Conservation (phyloP, 2,797 vertebrate species). For the Echeneis naucrates region DNA sequence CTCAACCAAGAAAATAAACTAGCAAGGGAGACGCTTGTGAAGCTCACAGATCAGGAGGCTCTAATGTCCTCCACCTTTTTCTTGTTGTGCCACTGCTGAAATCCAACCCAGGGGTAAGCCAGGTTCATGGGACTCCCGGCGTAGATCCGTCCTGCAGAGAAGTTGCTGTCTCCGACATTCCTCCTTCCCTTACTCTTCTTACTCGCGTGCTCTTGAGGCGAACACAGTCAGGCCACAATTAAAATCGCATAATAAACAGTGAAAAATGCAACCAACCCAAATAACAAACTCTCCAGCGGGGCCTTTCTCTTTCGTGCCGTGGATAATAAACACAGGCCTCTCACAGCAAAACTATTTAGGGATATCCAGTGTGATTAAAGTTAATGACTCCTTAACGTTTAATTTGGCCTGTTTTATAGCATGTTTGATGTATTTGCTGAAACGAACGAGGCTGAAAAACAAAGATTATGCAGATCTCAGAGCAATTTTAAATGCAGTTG, state of each 20-base stretch:
- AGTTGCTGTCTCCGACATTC: slow-evolving; percentile 76
- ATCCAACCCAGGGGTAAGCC: slow-evolving; percentile 64
- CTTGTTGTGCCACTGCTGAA: slow-evolving; percentile 56
- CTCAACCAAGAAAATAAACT: slow-evolving; percentile 64
- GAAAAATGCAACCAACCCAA: slow-evolving; percentile 62
- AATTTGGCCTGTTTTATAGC: slow-evolving; percentile 27
- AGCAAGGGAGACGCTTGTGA: background rate
- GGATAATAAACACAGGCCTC: slow-evolving; percentile 51
- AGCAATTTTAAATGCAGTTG: background rate
- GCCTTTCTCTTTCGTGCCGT: slow-evolving; percentile 36
- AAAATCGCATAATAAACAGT: slow-evolving; percentile 75
- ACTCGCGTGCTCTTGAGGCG: slow-evolving; percentile 32
- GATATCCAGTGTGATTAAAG: slow-evolving; percentile 55
- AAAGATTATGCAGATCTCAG: background rate
- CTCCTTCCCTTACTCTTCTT: slow-evolving; percentile 50
- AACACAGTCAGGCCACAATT: slow-evolving; percentile 60
- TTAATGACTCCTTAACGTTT: slow-evolving; percentile 56
- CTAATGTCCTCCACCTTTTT: slow-evolving; percentile 21
- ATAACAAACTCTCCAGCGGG: slow-evolving; percentile 66
- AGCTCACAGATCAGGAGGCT: slow-evolving; percentile 18
- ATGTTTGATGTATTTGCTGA: slow-evolving; percentile 21
- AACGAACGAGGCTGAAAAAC: slow-evolving; percentile 18
- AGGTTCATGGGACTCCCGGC: slow-evolving; percentile 60
- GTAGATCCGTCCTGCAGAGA: slow-evolving; percentile 47
- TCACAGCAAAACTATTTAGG: slow-evolving; percentile 37